Percentiles rank a stretch among this genome's conserved stretches.
Conservation (phyloP, 2,797 vertebrate genomes). For the Cossypha dichroa region DNA sequence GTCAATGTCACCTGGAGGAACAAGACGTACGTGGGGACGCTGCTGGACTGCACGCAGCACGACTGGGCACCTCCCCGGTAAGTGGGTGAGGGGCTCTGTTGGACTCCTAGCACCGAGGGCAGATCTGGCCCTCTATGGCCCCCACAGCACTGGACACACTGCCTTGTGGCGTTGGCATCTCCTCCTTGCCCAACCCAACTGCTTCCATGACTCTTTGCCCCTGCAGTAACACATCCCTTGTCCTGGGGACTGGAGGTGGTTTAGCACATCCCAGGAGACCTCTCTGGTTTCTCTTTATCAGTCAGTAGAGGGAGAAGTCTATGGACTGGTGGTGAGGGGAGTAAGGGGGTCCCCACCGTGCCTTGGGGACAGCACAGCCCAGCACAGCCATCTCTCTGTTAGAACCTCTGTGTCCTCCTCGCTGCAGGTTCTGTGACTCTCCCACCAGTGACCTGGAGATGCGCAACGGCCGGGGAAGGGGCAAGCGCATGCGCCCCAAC, state of each 20-base stretch:
- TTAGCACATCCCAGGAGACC: background rate
- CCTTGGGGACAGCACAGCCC: rapidly evolving
- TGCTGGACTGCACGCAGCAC: slow-evolving; percentile 96
- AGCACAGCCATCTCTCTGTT: rapidly evolving
- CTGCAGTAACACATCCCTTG: rapidly evolving
- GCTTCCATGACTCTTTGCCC: too few species aligned
- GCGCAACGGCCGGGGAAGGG: slow-evolving; percentile 96
- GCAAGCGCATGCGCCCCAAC: slow-evolving; percentile 95
- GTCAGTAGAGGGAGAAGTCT: rapidly evolving
- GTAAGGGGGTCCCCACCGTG: rapidly evolving
- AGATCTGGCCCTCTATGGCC: rapidly evolving
- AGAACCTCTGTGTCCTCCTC: background rate
- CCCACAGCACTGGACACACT: rapidly evolving
- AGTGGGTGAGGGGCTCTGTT: background rate
- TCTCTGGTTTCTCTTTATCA: rapidly evolving
- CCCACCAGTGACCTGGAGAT: slow-evolving; percentile 98
- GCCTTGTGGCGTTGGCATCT: background rate
- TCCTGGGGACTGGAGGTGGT: background rate
- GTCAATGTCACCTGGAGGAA: slow-evolving; percentile 99
- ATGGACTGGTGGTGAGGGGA: rapidly evolving
- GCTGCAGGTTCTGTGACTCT: slow-evolving; percentile 94
- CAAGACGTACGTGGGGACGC: slow-evolving; percentile 96
- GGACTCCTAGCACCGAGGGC: rapidly evolving
- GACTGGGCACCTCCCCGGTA: slow-evolving; percentile 99
- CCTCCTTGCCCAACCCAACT: background rate